Base-by-base conservation (phyloP, 1,140 invertebrate genomes). In the Bombus consobrinus region DNA sequence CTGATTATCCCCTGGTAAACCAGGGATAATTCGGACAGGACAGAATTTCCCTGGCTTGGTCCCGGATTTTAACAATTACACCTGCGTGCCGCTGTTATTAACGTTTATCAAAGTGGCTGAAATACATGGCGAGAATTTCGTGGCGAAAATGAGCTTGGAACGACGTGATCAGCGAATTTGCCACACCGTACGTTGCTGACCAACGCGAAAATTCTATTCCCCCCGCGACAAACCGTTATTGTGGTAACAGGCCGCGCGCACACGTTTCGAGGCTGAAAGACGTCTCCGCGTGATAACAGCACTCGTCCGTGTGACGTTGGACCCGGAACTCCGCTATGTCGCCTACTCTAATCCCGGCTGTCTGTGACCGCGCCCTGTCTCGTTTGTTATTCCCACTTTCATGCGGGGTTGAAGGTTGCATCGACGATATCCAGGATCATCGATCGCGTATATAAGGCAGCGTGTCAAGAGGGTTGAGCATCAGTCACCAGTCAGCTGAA, bases 401-500 rank as follows among this genome's bases (percentile, higher is more conserved):
- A 82, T 76, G 39, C 62, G 64, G 87, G 85, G 75, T 88, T 87
- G 85, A 87, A 87, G 81, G 77, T 57, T 87, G 64, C 43, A 57
- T 47, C 73, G 72, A 39, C 47, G 39, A 8, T 22, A 10, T 74
- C 53, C 59, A 75, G 59, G 71, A 73, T 76, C 75, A 43, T 71
- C 41, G 37, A n/a, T 78, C 25, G 25, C 32, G 41, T 85, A 89
- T 89, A 87, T 81, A 85, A 87, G 59, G 18, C 43, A n/a, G 15
- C 13, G 71, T 13, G n/a, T 64, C 53, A 18, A 8, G 57, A 71
- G 75, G 80, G 81, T 87, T 83, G 62, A 64, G 39, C 62, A 79
- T 86, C 87, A 88, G 87, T 88, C 22, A 81, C 85, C 81, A 72
- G 53, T 41, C 69, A 73, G 34, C 82, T 73, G 76, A 83, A 86